phyloP scores from a whole-genome alignment of 2,888 invertebrate species.

The Brenthis ino region DNA sequence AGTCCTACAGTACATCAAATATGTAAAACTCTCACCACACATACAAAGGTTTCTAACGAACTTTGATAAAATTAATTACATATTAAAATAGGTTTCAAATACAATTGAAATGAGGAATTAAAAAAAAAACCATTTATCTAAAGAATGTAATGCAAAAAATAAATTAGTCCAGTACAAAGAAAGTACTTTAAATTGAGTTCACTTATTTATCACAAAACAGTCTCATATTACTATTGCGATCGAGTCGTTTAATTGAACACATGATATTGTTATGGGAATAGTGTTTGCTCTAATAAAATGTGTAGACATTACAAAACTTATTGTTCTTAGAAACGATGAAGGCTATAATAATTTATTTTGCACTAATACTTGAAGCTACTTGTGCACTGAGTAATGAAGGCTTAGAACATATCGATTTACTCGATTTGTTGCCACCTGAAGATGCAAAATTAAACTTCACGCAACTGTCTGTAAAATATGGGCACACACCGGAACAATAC shows the following conservation, averaged over 20 bases:
- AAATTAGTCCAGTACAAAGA: neutral
- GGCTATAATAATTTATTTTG: no score
- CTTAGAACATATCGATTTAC: neutral
- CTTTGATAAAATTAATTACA: no score
- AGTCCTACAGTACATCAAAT: no score
- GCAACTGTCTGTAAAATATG: constrained; percentile 41
- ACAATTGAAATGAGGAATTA: neutral
- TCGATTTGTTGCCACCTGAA: neutral
- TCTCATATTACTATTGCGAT: neutral
- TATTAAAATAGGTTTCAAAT: no score
- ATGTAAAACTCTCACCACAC: no score
- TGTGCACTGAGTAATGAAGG: neutral
- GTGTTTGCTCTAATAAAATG: neutral
- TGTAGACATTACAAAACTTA: no score
- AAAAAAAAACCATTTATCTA: no score
- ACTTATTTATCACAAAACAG: constrained; percentile 4
- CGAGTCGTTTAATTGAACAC: neutral
- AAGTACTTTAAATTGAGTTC: neutral
- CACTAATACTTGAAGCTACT: no score
- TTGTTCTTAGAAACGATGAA: no score
- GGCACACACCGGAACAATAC: constrained; percentile 40
- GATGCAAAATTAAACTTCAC: constrained; percentile 31
- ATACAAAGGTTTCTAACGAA: no score
- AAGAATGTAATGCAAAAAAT: neutral
- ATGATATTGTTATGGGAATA: neutral